Evolutionary conservation across 2,797 vertebrate genomes (phyloP).

Genomic region (Lindbergichthys nudifrons): DNA sequence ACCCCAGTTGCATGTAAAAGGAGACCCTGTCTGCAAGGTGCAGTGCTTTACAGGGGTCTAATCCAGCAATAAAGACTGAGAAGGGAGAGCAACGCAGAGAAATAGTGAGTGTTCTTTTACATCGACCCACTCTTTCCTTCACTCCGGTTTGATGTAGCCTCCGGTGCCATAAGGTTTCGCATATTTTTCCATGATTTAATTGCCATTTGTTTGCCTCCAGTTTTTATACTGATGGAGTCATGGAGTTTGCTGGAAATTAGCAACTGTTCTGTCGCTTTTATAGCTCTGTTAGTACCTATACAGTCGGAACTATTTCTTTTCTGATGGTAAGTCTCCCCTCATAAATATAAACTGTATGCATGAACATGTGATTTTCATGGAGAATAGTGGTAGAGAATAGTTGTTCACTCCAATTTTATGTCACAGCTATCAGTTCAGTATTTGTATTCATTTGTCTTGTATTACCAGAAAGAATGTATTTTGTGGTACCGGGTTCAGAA

Average conservation of each 20-base stretch:
- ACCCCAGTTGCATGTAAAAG: slow-evolving; percentile 65
- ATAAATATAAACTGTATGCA: slow-evolving; percentile 1
- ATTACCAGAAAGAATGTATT: slow-evolving; percentile 1
- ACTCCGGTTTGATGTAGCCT: slow-evolving; percentile 65
- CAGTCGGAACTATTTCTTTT: neutral
- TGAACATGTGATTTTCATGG: neutral
- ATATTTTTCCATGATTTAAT: slow-evolving; percentile 67
- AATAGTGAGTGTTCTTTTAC: slow-evolving; percentile 62
- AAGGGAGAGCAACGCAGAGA: slow-evolving; percentile 42
- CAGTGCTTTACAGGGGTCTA: slow-evolving; percentile 75
- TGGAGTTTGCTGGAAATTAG: slow-evolving; percentile 49
- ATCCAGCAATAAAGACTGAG: slow-evolving; percentile 76
- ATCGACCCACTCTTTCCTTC: slow-evolving; percentile 52
- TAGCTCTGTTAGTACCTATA: slow-evolving; percentile 11
- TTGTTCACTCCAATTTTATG: neutral
- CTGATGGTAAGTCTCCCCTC: neutral
- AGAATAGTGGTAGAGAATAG: neutral
- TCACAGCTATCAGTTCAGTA: neutral
- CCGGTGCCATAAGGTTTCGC: slow-evolving; percentile 44
- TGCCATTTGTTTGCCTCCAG: slow-evolving; percentile 53
- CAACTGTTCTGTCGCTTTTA: slow-evolving; percentile 27
- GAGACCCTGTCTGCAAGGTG: slow-evolving; percentile 75
- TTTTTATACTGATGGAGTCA: slow-evolving; percentile 42
- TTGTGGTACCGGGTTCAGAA: neutral
- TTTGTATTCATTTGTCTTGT: neutral